Base-by-base conservation (phyloP, 1,140 invertebrate genomes). In the Chrysomallon squamiferum region DNA sequence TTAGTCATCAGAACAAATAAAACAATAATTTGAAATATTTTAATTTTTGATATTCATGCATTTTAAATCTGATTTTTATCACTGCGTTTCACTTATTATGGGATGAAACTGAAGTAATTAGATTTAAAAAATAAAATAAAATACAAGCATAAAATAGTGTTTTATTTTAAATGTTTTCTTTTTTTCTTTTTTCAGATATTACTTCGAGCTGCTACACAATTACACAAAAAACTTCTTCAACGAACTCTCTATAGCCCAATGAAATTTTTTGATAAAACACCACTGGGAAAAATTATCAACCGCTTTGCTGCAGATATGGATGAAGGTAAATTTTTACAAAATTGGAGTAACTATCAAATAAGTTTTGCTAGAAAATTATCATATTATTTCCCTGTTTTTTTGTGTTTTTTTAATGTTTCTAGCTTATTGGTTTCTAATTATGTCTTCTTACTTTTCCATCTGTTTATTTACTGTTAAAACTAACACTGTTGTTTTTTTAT, bases 201-300 rank as follows among this genome's bases (percentile, higher is more conserved):
- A 1, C 79, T 91, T 29, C 85, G 80, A 61, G 91, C 90, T n/a
- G 88, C 90, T 0, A 88, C 84, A 15, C 83, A 73, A 20, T 81
- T 92, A 6, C 91, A 92, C 73, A 86, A 88, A 52, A 71, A 54
- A 3, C 30, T 78, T 22, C 57, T 77, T 25, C 56, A 66, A 22
- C 65, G 67, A 41, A 69, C 96, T 77, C 85, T 89, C 30, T 79
- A 83, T 68, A 84, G 84, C 62, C 86, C 87, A 20, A 81, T 88
- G 83, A 86, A 83, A 76, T 90, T 88, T 79, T 90, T 89, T 74
- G 91, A 92, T 76, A 79, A 85, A 11, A 91, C 90, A 27, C 88
- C 88, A 6, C 82, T 86, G 45, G 88, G 88, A 59, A 81, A 87
- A 74, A 86, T 90, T 71, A 80, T 90, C 77, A 89, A 89, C 81